Evolutionary conservation across 2,888 invertebrate species (phyloP).

Genomic region (Microctonus hyperodae): DNA sequence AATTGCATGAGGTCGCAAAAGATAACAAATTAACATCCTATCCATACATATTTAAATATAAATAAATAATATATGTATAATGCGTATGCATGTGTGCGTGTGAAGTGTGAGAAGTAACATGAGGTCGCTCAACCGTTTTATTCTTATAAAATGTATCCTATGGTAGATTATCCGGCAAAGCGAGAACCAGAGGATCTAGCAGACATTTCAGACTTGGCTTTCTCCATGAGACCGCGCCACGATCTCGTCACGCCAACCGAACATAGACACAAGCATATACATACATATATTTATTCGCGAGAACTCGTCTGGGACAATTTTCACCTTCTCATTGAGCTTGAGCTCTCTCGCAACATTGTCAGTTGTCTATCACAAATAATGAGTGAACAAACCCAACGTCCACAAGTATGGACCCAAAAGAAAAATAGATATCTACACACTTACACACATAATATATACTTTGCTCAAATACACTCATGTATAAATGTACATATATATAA

Average conservation of each 20-base stretch:
- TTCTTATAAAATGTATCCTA: slow-evolving; percentile 15
- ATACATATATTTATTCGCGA: background rate
- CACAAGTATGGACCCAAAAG: background rate
- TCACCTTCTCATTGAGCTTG: slow-evolving; percentile 19
- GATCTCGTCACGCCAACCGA: slow-evolving; percentile 40
- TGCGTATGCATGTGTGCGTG: background rate
- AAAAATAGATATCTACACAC: too few relatives aligned
- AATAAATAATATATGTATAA: background rate
- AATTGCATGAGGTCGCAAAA: background rate
- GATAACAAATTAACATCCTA: slow-evolving; percentile 17
- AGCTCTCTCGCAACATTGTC: slow-evolving; percentile 3
- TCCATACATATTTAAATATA: background rate
- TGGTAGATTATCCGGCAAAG: background rate
- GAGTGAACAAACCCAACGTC: background rate
- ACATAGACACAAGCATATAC: slow-evolving; percentile 25
- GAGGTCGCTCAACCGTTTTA: slow-evolving; percentile 17
- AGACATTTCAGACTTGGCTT: slow-evolving; percentile 31
- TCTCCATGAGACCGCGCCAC: slow-evolving; percentile 38
- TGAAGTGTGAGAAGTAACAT: slow-evolving; percentile 19
- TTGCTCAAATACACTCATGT: background rate
- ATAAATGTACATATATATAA: background rate
- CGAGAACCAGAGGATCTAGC: slow-evolving; percentile 19
- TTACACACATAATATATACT: background rate
- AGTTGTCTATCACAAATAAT: background rate
- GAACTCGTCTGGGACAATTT: slow-evolving; percentile 27